Evolutionary conservation across 2,113 vertebrate genomes (phyloP).

Genomic region (Ahaetulla prasina): DNA sequence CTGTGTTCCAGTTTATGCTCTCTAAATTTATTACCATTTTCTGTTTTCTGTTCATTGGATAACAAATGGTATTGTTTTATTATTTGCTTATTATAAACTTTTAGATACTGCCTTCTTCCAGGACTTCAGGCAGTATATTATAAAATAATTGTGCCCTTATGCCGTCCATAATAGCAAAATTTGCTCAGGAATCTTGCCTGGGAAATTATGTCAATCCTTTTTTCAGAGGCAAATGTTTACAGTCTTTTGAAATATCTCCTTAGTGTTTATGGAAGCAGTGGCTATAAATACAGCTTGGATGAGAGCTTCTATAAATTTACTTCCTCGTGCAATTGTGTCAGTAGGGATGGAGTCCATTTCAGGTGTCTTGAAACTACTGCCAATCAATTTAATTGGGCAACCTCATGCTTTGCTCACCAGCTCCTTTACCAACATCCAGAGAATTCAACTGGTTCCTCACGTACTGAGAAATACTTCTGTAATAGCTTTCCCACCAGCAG

Average conservation of each 20-base stretch:
- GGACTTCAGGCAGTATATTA: neutral
- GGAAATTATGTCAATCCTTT: neutral
- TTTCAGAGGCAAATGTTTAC: neutral
- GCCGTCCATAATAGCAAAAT: neutral
- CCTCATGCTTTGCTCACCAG: neutral
- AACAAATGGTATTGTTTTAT: neutral
- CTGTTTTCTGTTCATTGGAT: neutral
- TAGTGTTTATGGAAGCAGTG: neutral
- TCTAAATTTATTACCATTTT: neutral
- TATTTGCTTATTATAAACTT: neutral
- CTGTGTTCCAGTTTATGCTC: neutral
- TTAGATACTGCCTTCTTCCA: neutral
- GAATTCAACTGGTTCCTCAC: neutral
- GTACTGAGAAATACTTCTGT: too few relatives aligned
- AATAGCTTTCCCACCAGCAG: neutral
- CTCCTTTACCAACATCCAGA: neutral
- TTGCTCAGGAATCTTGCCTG: neutral
- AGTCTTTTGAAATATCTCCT: neutral
- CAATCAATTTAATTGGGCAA: neutral
- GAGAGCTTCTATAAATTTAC: neutral
- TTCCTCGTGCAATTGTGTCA: neutral
- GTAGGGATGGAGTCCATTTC: neutral
- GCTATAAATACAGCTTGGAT: neutral
- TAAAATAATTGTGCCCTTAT: neutral
- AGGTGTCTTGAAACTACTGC: neutral